These are phyloP conservation scores for Anorthoa munda DNA, from an alignment of 2,888 invertebrate genomes.

Conservation along the genomic window DNA sequence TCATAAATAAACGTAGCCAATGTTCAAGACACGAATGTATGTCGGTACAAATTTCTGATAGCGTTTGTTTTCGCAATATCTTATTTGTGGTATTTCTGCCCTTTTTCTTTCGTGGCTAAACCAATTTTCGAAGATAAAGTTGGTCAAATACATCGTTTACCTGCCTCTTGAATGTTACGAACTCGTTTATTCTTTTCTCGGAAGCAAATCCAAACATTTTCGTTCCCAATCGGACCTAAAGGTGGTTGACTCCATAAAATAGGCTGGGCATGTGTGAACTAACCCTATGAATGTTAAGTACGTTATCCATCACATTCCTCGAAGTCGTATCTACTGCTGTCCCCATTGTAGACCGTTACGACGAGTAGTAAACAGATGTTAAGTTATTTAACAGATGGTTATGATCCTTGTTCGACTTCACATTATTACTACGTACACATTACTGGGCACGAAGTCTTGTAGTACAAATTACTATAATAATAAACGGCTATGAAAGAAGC, in stretches of 20 bases:
- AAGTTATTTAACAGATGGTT: constrained; percentile 27
- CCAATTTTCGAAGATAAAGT: constrained; percentile 18
- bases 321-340: constrained; percentile 4
- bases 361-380: constrained; percentile 28
- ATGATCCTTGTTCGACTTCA: constrained; percentile 6
- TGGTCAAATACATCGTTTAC: constrained; percentile 23
- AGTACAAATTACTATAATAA: neutral
- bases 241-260: constrained; percentile 38
- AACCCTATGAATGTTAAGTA: constrained; percentile 46
- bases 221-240: constrained; percentile 28
- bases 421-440: constrained; percentile 12
- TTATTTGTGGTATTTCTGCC: constrained; percentile 2
- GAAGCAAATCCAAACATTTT: constrained; percentile 36
- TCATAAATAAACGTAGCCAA: neutral
- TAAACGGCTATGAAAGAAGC: neutral
- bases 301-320: constrained; percentile 36
- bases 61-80: neutral
- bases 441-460: neutral
- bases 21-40: neutral
- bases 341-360: constrained; percentile 12
- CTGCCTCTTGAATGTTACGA: constrained; percentile 9
- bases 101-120: neutral
- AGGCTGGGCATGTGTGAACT: constrained; percentile 29
- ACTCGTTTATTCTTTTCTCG: constrained; percentile 20
- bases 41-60: neutral